Percentiles rank a stretch among this genome's conserved stretches.
phyloP scores from a whole-genome alignment of 2,113 vertebrate genomes.

The Archocentrus centrarchus region DNA sequence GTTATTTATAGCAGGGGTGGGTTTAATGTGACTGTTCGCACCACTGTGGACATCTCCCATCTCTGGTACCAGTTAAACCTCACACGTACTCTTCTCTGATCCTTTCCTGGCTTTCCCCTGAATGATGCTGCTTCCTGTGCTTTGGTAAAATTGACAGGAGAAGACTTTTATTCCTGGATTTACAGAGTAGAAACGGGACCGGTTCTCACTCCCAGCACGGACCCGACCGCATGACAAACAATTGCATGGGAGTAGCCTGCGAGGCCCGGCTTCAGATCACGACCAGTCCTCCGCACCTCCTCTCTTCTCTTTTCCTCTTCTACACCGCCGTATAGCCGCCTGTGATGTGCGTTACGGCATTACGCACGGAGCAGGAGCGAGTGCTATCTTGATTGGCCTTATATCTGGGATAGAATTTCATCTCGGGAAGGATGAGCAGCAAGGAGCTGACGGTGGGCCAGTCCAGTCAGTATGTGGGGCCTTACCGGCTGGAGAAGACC shows the following conservation, averaged over 20 bases:
- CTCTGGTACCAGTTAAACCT: conserved; percentile 25
- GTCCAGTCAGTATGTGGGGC: conserved; percentile 84
- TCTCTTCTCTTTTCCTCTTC: conserved; percentile 21
- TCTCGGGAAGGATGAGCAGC: conserved; percentile 77
- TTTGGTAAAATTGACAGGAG: conserved; percentile 2
- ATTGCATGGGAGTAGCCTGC: conserved; percentile 77
- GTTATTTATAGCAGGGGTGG: conserved; percentile 45
- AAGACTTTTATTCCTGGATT: conserved; percentile 24
- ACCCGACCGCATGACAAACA: conserved; percentile 62
- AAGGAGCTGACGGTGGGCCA: conserved; percentile 81
- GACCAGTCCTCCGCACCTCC: conserved; percentile 49
- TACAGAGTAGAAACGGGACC: conserved; percentile 12
- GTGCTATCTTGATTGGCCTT: conserved; percentile 61
- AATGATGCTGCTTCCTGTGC: conserved; percentile 36
- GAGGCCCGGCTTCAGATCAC: conserved; percentile 75
- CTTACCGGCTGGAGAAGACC: conserved; percentile 85
- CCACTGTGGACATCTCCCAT: conserved; percentile 23
- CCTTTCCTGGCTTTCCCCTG: conserved; percentile 1
- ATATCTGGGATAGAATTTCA: conserved; percentile 20
- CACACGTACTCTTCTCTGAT: not conserved
- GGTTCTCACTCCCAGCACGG: conserved; percentile 26
- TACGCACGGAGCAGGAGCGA: conserved; percentile 68
- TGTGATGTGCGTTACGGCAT: conserved; percentile 74
- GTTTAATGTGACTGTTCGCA: conserved; percentile 7
- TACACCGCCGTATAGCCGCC: conserved; percentile 22